Evolutionary conservation across 2,113 vertebrate genomes (phyloP), one percentile per base, ranked within the genome.

Genomic region (Oryzias woworae): DNA sequence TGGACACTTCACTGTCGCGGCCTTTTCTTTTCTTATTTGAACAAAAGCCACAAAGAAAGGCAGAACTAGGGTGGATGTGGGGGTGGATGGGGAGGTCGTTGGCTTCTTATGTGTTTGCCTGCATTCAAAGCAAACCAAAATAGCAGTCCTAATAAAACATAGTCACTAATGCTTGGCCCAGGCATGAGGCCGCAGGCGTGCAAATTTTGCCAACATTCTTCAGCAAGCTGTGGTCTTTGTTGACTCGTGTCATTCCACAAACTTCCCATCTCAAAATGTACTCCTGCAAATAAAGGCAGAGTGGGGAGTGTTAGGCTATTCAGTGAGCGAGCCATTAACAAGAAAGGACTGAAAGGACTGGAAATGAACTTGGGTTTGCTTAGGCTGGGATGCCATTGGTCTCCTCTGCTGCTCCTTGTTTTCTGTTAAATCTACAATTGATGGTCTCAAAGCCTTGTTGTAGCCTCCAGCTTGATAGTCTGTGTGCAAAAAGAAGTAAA

Each of bases 131-230:
- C 86, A 93, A 90, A 93, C 91, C 92, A 91, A 72, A 96, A 97
- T 94, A 93, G 92, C 91, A 92, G 92, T 86, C 92, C 93, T 94
- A 91, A 96, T 91, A 91, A 95, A 85, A 95, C 94, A 92, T 93
- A 92, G 73, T 95, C 92, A 58, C 91, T 92, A 94, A 93, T 94
- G 93, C 93, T 92, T 81, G 83, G 92, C 94, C 93, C 92, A 88
- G 93, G 92, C 93, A 88, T 90, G 90, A 70, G 93, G 93, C 97
- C 94, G 93, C 78, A 94, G 92, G 93, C 94, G 85, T 91, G 92
- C 90, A 92, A 87, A 91, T 92, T 88, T 89, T 88, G 45, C 81
- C 36, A 89, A 92, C 92, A 92, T 88, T 89, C 83, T 87, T 73
- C 66, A 14, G 60, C 81, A 15, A 90, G 92, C 92, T 91, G 86